Percentiles rank a stretch among this genome's conserved stretches.
Evolutionary conservation across 2,113 vertebrate species (phyloP).

Genomic region (Sorex fumeus): DNA sequence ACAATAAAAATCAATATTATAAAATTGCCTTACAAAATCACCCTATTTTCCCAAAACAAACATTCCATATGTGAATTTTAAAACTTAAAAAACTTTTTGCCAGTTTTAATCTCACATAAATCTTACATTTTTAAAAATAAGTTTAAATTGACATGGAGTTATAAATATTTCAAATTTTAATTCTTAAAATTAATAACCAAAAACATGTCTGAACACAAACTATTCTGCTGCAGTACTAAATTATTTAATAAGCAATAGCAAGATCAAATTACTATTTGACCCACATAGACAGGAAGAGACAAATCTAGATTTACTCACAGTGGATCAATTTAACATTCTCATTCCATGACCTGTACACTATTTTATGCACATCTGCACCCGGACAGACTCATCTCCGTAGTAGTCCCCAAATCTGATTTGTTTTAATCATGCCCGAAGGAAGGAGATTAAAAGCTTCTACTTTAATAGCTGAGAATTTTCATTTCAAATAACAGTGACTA

Average conservation of each 20-base stretch:
- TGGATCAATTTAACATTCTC: constrained; percentile 59
- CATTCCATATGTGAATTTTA: not conserved
- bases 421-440: constrained; percentile 66
- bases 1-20: not conserved
- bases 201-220: constrained; percentile 51
- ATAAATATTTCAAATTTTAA: constrained; percentile 80
- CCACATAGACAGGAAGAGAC: constrained; percentile 64
- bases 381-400: constrained; percentile 23
- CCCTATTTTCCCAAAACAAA: not conserved
- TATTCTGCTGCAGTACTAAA: constrained; percentile 65
- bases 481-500: constrained; percentile 52
- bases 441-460: constrained; percentile 65
- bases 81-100: constrained; percentile 29
- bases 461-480: constrained; percentile 59
- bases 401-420: constrained; percentile 58
- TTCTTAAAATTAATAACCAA: constrained; percentile 76
- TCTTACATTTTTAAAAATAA: constrained; percentile 60
- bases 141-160: constrained; percentile 56
- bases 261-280: constrained; percentile 76
- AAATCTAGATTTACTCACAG: constrained; percentile 68
- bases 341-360: constrained; percentile 18
- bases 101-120: constrained; percentile 45
- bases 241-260: constrained; percentile 72
- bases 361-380: constrained; percentile 54
- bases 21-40: constrained; percentile 4